Base-by-base conservation (phyloP, 2,888 invertebrate species). In the Parthenolecanium corni region DNA sequence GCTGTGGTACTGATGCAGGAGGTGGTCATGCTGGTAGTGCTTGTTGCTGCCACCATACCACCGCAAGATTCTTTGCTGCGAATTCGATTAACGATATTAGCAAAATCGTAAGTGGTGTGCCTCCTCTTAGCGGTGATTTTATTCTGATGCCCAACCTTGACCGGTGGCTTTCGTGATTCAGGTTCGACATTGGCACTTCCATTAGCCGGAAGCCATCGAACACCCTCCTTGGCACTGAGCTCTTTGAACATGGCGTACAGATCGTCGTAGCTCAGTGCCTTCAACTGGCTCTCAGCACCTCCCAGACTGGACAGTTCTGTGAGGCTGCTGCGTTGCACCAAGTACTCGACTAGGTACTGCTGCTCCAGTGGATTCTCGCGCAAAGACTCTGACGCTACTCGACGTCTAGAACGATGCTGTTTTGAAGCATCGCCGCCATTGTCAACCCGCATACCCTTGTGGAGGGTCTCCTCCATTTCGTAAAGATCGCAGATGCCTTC, bases 331-430 rank as follows among this genome's bases (percentile, higher is more conserved):
- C 38, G 38, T 21, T 58, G 58, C 12, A 73, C 66, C 49, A 73
- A 70, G 47, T 70, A 73, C 54, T 72, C 72, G 40, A 74, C 66
- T 2, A 73, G 70, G 2, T 70, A 70, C 12, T 71, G 70, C 54
- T 73, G 72, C 63, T 74, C 73, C 49, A 74, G 71, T 21, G 74
- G 72, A 65, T 73, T 71, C 24, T 73, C 73, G 70, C 31, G 69
- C 70, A 68, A 71, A 69, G 40, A 66, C 62, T 67, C 67, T n/a
- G 69, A 67, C 14, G 68, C 51, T 3, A 65, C 63, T 52, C 66
- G 62, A 9, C 62, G 64, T 46, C 65, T 65, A 52, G 68, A 69
- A 18, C 62, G 66, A 20, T 51, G 64, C 31, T 31, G 31, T 20
- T 54, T 63, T 38, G 42, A 63, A 64, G 63, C 64, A 62, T 62